phyloP scores from a whole-genome alignment of 2,888 invertebrate species.

The Megamerina dolium region DNA sequence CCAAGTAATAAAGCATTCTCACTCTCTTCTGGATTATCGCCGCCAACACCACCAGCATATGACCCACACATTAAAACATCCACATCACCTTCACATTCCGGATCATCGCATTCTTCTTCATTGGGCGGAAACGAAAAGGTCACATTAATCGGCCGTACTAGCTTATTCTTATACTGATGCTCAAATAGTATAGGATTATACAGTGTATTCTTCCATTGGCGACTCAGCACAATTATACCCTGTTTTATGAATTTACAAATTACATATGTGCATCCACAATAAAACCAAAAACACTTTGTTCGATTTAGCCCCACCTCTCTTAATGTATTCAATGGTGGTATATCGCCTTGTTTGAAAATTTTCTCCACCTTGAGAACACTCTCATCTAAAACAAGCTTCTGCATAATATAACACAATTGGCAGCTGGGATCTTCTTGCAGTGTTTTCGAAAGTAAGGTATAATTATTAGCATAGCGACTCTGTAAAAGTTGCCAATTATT shows the following conservation, averaged over 20 bases:
- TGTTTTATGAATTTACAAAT: slow-evolving; percentile 35
- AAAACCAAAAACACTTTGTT: slow-evolving; percentile 1
- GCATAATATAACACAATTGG: slow-evolving; percentile 83
- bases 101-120: slow-evolving; percentile 57
- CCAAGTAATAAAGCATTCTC: slow-evolving; percentile 51
- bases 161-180: slow-evolving; percentile 80
- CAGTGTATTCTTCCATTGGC: slow-evolving; percentile 94
- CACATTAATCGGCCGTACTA: slow-evolving; percentile 77
- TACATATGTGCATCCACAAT: background rate
- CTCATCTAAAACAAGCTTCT: slow-evolving; percentile 74
- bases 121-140: slow-evolving; percentile 81
- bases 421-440: slow-evolving; percentile 93
- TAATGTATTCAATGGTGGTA: slow-evolving; percentile 81
- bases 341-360: slow-evolving; percentile 73
- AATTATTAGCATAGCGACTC: slow-evolving; percentile 80
- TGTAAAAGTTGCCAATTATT: slow-evolving; percentile 50
- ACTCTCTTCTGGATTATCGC: slow-evolving; percentile 49
- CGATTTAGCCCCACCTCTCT: slow-evolving; percentile 60
- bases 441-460: slow-evolving; percentile 82
- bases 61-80: slow-evolving; percentile 33
- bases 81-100: slow-evolving; percentile 45
- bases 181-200: slow-evolving; percentile 88
- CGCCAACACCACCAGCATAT: slow-evolving; percentile 40
- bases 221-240: slow-evolving; percentile 92
- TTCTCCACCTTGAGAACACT: slow-evolving; percentile 73